Evolutionary conservation across 2,797 vertebrate species (phyloP).

Genomic region (Ciconia nigra): DNA sequence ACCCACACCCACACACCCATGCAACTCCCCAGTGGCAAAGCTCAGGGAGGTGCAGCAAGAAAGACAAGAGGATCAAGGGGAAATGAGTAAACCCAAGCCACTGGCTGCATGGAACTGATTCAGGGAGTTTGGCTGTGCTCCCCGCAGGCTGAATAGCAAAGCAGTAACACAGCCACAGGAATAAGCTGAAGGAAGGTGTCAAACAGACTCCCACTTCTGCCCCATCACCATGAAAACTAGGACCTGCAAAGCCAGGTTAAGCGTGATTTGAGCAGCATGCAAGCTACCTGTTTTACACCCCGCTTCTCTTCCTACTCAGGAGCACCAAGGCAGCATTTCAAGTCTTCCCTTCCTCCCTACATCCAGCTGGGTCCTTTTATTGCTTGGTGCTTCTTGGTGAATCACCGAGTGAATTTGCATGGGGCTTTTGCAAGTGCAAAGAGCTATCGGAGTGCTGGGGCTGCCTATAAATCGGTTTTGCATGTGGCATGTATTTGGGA

Average conservation of each 20-base stretch:
- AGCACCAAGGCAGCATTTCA: not conserved
- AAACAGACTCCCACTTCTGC: not conserved
- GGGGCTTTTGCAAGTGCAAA: not conserved
- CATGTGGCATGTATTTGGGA: not conserved
- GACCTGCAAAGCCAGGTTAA: not conserved
- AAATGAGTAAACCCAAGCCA: not conserved
- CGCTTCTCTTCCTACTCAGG: not conserved
- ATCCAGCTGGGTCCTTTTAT: not conserved
- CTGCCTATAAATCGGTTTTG: not conserved
- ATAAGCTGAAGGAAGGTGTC: not conserved
- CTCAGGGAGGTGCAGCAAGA: not conserved
- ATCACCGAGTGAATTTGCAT: not conserved
- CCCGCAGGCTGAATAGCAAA: not conserved
- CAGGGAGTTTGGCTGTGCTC: not conserved
- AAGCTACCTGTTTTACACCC: not conserved
- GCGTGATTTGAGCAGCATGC: not conserved
- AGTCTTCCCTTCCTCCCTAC: not conserved
- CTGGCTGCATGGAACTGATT: not conserved
- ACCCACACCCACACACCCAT: not conserved
- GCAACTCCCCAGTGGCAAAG: not conserved
- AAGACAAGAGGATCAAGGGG: not conserved
- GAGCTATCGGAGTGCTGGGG: not conserved
- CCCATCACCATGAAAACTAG: not conserved
- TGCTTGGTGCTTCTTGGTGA: not conserved
- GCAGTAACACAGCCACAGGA: not conserved